Conservation (phyloP, 2,797 vertebrate species). For the Melanotaenia maccullochi region DNA sequence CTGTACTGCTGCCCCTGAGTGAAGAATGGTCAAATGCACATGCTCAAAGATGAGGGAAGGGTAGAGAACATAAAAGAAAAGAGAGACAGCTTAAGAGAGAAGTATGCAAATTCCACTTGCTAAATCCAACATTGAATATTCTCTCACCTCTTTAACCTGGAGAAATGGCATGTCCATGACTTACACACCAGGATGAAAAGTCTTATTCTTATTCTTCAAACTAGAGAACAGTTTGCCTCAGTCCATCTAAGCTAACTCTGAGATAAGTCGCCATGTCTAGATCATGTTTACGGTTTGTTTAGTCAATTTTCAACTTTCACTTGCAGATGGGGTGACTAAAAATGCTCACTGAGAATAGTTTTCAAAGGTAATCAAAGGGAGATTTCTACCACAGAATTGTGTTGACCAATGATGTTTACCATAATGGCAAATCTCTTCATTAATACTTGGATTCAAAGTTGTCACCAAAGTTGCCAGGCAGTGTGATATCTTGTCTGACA, state of each 20-base stretch:
- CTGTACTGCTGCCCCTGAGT: conserved; percentile 35
- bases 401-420: too few species aligned
- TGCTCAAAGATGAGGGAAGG: conserved; percentile 26
- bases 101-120: neutral
- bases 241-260: neutral
- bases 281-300: neutral
- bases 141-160: too few species aligned
- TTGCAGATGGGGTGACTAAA: neutral
- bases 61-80: conserved; percentile 5
- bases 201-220: neutral
- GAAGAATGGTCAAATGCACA: conserved; percentile 53
- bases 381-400: too few species aligned
- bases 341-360: neutral
- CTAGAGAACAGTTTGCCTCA: neutral
- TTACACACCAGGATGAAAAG: too few species aligned
- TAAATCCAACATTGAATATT: conserved; percentile 15
- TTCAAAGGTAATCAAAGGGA: neutral
- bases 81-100: neutral
- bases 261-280: neutral
- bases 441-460: too few species aligned
- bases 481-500: conserved; percentile 5
- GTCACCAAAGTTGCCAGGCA: too few species aligned
- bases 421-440: too few species aligned
- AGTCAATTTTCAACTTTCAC: neutral
- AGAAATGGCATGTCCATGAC: too few species aligned